These are phyloP conservation scores for Luperina testacea DNA, from an alignment of 2,888 invertebrate species.

Conservation along the genomic window DNA sequence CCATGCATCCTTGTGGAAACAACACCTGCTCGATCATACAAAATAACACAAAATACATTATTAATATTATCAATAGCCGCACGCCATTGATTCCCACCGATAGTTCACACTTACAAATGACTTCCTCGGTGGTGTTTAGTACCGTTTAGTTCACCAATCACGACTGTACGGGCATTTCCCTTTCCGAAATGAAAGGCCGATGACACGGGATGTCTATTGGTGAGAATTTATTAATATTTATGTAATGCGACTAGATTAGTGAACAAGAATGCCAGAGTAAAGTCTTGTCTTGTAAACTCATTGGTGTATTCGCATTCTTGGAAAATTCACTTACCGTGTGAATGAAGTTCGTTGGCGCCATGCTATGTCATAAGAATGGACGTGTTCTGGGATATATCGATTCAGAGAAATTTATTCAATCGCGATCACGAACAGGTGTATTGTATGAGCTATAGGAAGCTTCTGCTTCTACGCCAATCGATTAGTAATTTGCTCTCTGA, in stretches of 20 bases:
- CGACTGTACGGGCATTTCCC: conserved; percentile 74
- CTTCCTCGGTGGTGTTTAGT: conserved; percentile 66
- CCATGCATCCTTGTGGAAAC: neutral
- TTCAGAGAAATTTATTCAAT: conserved; percentile 43
- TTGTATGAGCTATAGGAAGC: neutral
- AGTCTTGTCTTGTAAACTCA: conserved; percentile 6
- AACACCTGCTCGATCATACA: conserved; percentile 1
- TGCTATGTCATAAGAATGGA: conserved; percentile 38
- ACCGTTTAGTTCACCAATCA: conserved; percentile 70
- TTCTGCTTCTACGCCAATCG: neutral
- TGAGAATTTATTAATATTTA: conserved; percentile 42
- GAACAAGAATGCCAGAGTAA: conserved; percentile 7
- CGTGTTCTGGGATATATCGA: conserved; percentile 44
- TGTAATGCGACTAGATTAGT: conserved; percentile 35
- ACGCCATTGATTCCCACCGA: conserved; percentile 47
- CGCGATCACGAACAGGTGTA: conserved; percentile 15
- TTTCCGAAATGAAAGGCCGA: conserved; percentile 73
- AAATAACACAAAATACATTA: conserved; percentile 2
- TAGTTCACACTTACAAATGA: conserved; percentile 61
- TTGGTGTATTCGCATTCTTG: conserved; percentile 24
- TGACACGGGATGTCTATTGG: conserved; percentile 72
- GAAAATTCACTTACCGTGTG: conserved; percentile 43
- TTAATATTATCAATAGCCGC: conserved; percentile 12
- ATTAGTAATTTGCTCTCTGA: neutral
- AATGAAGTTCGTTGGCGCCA: conserved; percentile 46